These are phyloP conservation scores for Drosophila paulistorum DNA, from an alignment of 1,140 invertebrate species.

Conservation along the genomic window DNA sequence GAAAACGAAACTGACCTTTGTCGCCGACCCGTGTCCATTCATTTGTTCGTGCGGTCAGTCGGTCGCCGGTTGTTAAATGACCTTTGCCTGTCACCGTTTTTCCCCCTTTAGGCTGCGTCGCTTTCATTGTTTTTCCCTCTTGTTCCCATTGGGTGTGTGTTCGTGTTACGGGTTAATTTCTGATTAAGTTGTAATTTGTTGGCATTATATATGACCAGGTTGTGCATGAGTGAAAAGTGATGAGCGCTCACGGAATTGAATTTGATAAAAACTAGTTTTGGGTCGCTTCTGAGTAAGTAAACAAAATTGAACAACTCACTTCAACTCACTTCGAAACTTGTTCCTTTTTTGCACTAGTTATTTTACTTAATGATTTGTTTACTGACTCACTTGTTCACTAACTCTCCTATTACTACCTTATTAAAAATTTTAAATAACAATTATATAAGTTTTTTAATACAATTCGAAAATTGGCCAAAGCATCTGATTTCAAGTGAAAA, in stretches of 20 bases:
- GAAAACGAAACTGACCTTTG: slow-evolving; percentile 74
- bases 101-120: not conserved
- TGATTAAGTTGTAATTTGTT: slow-evolving; percentile 80
- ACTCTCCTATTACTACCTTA: too few species aligned
- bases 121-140: not conserved
- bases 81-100: slow-evolving; percentile 63
- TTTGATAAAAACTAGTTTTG: slow-evolving; percentile 11
- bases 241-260: slow-evolving; percentile 28
- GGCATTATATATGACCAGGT: slow-evolving; percentile 51
- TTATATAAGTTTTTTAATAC: too few species aligned
- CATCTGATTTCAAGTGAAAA: too few species aligned
- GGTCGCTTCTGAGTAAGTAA: too few species aligned
- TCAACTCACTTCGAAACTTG: too few species aligned
- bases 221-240: slow-evolving; percentile 48
- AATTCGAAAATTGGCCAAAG: too few species aligned
- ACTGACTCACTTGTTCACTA: too few species aligned
- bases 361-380: too few species aligned
- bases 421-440: too few species aligned
- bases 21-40: slow-evolving; percentile 60
- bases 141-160: too few species aligned
- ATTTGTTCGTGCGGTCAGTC: slow-evolving; percentile 74
- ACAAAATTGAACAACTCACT: too few species aligned
- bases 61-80: slow-evolving; percentile 69
- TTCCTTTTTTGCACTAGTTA: too few species aligned
- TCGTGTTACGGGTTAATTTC: slow-evolving; percentile 71